phyloP scores from a whole-genome alignment of 2,888 invertebrate species.

The Amitus sp. region DNA sequence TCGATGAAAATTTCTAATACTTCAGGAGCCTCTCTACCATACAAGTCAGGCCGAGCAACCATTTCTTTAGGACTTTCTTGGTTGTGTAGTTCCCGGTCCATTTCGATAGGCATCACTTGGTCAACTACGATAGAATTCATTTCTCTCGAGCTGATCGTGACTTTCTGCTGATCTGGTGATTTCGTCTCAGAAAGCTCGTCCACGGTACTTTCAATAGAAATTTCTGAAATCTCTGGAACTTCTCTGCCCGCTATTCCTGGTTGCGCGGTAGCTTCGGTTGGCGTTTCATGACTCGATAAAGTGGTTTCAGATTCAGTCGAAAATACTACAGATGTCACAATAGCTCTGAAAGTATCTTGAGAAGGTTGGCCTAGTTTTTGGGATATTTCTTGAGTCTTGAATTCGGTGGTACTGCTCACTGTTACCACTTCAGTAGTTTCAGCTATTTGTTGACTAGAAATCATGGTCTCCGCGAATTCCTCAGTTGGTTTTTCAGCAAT shows the following conservation, averaged over 20 bases:
- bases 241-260: slow-evolving; percentile 52
- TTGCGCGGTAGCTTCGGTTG: slow-evolving; percentile 59
- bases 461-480: no score
- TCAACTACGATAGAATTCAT: slow-evolving; percentile 48
- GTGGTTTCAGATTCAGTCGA: slow-evolving; percentile 44
- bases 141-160: slow-evolving; percentile 49
- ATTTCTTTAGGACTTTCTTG: slow-evolving; percentile 44
- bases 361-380: slow-evolving; percentile 46
- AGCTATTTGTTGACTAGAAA: slow-evolving; percentile 53
- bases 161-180: slow-evolving; percentile 45
- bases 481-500: slow-evolving; percentile 52
- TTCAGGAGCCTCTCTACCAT: slow-evolving; percentile 60
- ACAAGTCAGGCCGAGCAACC: slow-evolving; percentile 50
- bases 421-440: slow-evolving; percentile 49
- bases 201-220: slow-evolving; percentile 47
- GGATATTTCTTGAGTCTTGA: slow-evolving; percentile 44
- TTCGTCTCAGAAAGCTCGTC: slow-evolving; percentile 46
- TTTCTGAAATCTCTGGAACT: slow-evolving; percentile 52
- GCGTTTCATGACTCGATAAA: slow-evolving; percentile 41
- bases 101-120: slow-evolving; percentile 49
- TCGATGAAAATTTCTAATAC: slow-evolving; percentile 57
- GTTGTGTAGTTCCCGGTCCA: slow-evolving; percentile 48
- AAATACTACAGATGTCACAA: slow-evolving; percentile 38
- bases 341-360: slow-evolving; percentile 38
- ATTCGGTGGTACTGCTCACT: slow-evolving; percentile 50